Evolutionary conservation across 2,797 vertebrate genomes (phyloP), one percentile per base, ranked within the genome.

Genomic region (Girardinus metallicus): DNA sequence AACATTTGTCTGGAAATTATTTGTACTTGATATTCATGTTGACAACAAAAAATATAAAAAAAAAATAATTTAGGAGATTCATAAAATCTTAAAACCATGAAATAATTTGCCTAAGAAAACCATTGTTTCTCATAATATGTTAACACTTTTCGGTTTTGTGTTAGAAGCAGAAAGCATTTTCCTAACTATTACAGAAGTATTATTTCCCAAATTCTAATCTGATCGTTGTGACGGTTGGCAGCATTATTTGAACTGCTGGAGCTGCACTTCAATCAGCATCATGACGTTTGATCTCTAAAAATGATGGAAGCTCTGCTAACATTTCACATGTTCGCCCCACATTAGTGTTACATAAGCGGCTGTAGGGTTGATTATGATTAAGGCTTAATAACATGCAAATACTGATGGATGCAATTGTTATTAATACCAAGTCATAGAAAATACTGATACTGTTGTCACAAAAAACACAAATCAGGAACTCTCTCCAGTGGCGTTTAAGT

Each of bases 371-470:
- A 83, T 76, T 57, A 39, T 36, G 71, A 74, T 18, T 43, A 23
- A 12, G 51, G 73, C 11, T 29, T 82, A 39, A 47, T 49, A 62
- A 64, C 57, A 39, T 77, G 15, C 44, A 2, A 29, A 26, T 49
- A 44, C 39, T 71, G 64, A 76, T 57, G 44, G 68, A 86, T 80
- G 53, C 80, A 82, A 81, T 83, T 49, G 82, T 77, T 39, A 43
- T 49, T 34, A 73, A 34, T 44, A 43, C 5, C 74, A 34, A 78
- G 34, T 85, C 29, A 79, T 46, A 4, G 31, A 46, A 83, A 62
- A 44, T 70, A 29, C 10, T 13, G 23, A 43, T 70, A 26, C 10
- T 70, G 34, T 12, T 4, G 5, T 70, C 68, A 70, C 68, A 3
- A 44, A 11, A 44, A 15, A 11, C 26, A 29, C 68, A 70, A 44